Percentiles rank a stretch among this genome's conserved stretches.
Evolutionary conservation across 2,797 vertebrate genomes (phyloP).

Genomic region (Cynopterus sphinx): DNA sequence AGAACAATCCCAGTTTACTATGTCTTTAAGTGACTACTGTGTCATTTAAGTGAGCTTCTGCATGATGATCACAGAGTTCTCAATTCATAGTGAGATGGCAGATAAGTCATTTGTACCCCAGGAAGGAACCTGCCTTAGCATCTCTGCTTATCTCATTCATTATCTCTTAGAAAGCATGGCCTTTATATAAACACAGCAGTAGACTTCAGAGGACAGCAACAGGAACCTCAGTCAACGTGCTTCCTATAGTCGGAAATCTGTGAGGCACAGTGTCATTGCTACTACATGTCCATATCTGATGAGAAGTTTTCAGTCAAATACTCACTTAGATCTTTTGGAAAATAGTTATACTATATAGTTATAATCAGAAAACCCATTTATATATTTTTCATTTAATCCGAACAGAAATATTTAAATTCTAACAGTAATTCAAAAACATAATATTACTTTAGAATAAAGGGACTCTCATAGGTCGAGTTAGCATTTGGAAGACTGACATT

Average conservation of each 20-base stretch:
- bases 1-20: background rate
- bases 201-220: background rate
- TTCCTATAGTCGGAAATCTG: background rate
- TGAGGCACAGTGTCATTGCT: background rate
- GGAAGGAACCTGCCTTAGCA: background rate
- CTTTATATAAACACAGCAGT: background rate
- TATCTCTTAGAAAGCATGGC: background rate
- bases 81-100: background rate
- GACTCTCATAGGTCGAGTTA: background rate
- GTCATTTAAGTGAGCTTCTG: background rate
- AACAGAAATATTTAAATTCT: slow-evolving; percentile 8
- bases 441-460: slow-evolving; percentile 36
- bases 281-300: background rate
- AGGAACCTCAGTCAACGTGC: rapidly evolving
- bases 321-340: background rate
- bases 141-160: background rate
- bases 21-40: background rate
- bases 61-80: background rate
- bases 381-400: background rate
- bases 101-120: background rate
- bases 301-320: background rate
- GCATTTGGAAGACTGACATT: slow-evolving; percentile 45
- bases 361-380: background rate
- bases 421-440: background rate
- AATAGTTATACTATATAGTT: background rate